Evolutionary conservation across 2,888 invertebrate genomes (phyloP), one percentile per base, ranked within the genome.

Genomic region (Dryadula phaetusa): DNA sequence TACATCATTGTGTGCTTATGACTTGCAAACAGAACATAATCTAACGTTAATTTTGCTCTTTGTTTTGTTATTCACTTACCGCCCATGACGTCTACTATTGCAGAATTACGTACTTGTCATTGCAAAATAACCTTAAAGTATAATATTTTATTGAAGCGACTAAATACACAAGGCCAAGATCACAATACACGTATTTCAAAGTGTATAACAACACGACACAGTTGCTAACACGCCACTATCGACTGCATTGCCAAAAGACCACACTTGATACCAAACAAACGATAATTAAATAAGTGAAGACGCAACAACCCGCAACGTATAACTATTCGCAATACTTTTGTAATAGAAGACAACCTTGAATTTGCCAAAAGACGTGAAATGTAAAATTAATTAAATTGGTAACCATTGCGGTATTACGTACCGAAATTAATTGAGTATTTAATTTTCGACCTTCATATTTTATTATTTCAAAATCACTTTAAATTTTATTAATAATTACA

Each of bases 291-390:
- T 86, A 84, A 85, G 84, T 78, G 81, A 79, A 79, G 76, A 80
- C 78, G 80, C 80, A 85, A 82, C 82, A 79, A 74, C 64, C 58
- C 70, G 70, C 79, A 81, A 74, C 73, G 70, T 71, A 84, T 81
- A 82, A 88, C 87, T 86, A 79, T 84, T 76, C 79, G 77, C 77
- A 82, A 76, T 79, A 79, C 74, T 79, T 80, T 78, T 67, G 78
- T 69, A 81, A 81, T 77, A 79, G 77, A 82, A 81, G 83, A 80
- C 82, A 90, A 88, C 92, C 90, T 91, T 92, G 90, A 85, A 76
- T 80, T 77, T 78, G 74, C 78, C 82, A 80, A 87, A 84, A 83
- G 79, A 76, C 74, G 74, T 75, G 75, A 79, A 80, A 76, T 79
- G 78, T 56, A 52, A 34, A 69, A 58, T 62, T 40, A 64, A 54